Evolutionary conservation across 2,113 vertebrate species (phyloP).

Genomic region (Procavia capensis): DNA sequence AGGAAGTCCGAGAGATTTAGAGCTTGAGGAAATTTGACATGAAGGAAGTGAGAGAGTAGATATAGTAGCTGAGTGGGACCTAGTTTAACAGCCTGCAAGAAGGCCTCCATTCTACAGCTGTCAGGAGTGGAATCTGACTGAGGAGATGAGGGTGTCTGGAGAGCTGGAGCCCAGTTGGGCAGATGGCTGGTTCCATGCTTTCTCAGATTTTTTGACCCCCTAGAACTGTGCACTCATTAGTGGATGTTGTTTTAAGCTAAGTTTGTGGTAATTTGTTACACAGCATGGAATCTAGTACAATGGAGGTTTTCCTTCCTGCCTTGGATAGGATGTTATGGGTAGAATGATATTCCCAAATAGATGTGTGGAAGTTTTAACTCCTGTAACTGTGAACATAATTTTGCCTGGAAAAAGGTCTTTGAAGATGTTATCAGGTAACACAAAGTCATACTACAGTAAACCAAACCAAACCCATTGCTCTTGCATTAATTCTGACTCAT

Average conservation of each 20-base stretch:
- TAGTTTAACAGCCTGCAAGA: not conserved
- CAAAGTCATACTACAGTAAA: not conserved
- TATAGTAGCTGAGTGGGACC: not conserved
- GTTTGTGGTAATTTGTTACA: not conserved
- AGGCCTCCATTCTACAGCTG: not conserved
- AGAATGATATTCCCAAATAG: not conserved
- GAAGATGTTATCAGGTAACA: not conserved
- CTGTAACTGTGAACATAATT: not conserved
- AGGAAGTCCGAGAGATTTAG: not conserved
- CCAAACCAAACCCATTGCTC: too few relatives aligned
- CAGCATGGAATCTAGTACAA: not conserved
- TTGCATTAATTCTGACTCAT: too few relatives aligned
- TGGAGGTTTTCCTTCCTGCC: not conserved
- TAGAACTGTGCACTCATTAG: too few relatives aligned
- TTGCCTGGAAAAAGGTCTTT: not conserved
- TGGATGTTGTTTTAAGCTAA: not conserved
- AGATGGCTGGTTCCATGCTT: not conserved
- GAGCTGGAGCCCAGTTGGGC: not conserved
- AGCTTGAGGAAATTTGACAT: not conserved
- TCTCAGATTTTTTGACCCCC: not conserved
- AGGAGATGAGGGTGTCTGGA: not conserved
- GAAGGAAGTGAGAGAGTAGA: not conserved
- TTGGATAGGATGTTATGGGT: not conserved
- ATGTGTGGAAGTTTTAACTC: not conserved
- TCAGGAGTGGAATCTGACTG: fast-evolving